Percentiles rank a stretch among this genome's conserved stretches.
These are phyloP conservation scores for Lepus townsendii DNA, from an alignment of 2,797 vertebrate species.

Conservation along the genomic window DNA sequence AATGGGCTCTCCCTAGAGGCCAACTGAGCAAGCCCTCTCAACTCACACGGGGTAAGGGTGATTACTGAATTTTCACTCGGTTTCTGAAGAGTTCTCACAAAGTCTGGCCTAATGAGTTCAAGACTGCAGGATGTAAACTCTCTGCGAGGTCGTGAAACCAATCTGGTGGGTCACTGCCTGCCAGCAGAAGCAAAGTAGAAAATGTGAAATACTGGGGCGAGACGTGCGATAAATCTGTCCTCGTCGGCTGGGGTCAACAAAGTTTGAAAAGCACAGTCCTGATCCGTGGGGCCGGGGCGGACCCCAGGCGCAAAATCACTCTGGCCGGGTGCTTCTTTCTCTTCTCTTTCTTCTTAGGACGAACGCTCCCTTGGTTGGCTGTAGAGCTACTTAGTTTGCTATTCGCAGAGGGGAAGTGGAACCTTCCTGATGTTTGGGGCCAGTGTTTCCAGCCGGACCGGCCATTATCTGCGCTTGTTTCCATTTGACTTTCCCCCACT, in stretches of 20 bases:
- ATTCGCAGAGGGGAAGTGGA: constrained; percentile 11
- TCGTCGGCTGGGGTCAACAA: background rate
- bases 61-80: constrained; percentile 12
- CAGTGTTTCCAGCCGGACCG: background rate
- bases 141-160: constrained; percentile 49
- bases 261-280: constrained; percentile 33
- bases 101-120: constrained; percentile 22
- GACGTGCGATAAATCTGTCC: constrained; percentile 57
- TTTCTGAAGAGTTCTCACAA: constrained; percentile 16
- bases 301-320: background rate
- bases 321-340: background rate
- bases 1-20: background rate
- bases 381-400: constrained; percentile 5
- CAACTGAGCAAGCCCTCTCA: background rate
- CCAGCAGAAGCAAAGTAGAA: constrained; percentile 65
- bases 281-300: background rate
- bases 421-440: constrained; percentile 29
- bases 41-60: background rate
- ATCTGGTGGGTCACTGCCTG: constrained; percentile 62
- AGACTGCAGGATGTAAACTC: constrained; percentile 33
- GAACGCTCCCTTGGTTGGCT: background rate
- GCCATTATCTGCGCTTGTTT: constrained; percentile 42
- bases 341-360: background rate
- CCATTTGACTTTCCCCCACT: background rate
- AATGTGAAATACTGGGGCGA: constrained; percentile 17